phyloP scores from a whole-genome alignment of 2,888 invertebrate genomes.

The Xylocampa areola region DNA sequence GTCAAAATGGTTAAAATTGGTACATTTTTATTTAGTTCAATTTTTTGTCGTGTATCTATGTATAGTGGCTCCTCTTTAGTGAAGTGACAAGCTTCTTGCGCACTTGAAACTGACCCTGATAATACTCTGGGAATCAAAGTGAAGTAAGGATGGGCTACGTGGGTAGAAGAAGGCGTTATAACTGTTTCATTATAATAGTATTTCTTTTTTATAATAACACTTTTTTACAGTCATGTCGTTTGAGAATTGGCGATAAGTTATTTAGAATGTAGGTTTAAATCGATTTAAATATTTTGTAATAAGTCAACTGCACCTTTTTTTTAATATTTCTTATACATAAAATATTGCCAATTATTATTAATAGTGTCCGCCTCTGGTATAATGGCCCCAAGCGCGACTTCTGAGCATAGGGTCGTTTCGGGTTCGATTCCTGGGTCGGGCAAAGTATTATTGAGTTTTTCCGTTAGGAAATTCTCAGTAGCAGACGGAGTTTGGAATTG shows the following conservation, averaged over 20 bases:
- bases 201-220: conserved; percentile 26
- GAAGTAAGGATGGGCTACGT: conserved; percentile 35
- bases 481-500: too few species aligned
- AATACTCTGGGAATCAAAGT: conserved; percentile 40
- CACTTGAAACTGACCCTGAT: conserved; percentile 52
- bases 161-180: conserved; percentile 40
- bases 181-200: conserved; percentile 24
- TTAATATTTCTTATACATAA: not conserved
- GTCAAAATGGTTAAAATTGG: conserved; percentile 8
- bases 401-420: too few species aligned
- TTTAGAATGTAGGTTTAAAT: conserved; percentile 34
- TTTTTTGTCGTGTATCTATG: conserved; percentile 10
- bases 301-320: conserved; percentile 2
- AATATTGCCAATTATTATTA: too few species aligned
- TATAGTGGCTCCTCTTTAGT: conserved; percentile 8
- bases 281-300: conserved; percentile 25
- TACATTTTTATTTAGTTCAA: conserved; percentile 8
- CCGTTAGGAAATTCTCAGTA: too few species aligned
- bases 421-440: too few species aligned
- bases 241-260: conserved; percentile 28
- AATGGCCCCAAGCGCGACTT: too few species aligned
- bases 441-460: too few species aligned
- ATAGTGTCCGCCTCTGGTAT: too few species aligned
- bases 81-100: conserved; percentile 12
- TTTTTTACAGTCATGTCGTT: conserved; percentile 27